Evolutionary conservation across 1,140 invertebrate species (phyloP), one percentile per base, ranked within the genome.

Genomic region (Akabosia matsudoensis): DNA sequence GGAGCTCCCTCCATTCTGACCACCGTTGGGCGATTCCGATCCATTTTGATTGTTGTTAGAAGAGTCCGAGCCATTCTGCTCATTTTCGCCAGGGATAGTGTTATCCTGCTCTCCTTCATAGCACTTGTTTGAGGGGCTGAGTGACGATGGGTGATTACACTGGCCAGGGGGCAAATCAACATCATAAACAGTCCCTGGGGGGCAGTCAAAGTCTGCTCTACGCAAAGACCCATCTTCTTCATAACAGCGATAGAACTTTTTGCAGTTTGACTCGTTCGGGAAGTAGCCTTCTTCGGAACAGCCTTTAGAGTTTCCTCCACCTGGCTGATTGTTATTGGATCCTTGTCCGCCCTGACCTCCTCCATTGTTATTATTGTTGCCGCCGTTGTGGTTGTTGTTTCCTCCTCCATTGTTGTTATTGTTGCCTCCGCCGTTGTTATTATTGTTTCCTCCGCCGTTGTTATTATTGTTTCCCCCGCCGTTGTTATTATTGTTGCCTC

Each of bases 151-250:
- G 83, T 90, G 87, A 84, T 91, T 91, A 83, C 92, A 93, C 10
- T 86, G 85, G 10, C 54, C 54, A 4, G 54, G 54, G 84, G 88
- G 84, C 70, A 87, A 85, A 51, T 87, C 84, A 75, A 88, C 87
- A 85, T 93, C 91, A 90, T 91, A 93, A 76, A 91, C 88, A 10
- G 91, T 93, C 76, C 90, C 89, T 56, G 87, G 85, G 24, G 88
- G 89, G 82, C 91, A 93, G 14, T 85, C 86, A 84, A 91, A 93
- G 80, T 91, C 88, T 80, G 90, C 90, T 83, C 87, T 67, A 24
- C 7, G 75, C 10, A 76, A 71, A 33, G 45, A 73, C 2, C 34
- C 76, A 2, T 73, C 71, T 22, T 56, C 54, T 1, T 75, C 54
- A 18, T 76, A 74, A 34, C 77, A 78, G 10, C 77, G 31, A 45